Base-by-base conservation (phyloP, 37 sponge, comb jelly and placozoan genomes). In the Spongia lamella region DNA sequence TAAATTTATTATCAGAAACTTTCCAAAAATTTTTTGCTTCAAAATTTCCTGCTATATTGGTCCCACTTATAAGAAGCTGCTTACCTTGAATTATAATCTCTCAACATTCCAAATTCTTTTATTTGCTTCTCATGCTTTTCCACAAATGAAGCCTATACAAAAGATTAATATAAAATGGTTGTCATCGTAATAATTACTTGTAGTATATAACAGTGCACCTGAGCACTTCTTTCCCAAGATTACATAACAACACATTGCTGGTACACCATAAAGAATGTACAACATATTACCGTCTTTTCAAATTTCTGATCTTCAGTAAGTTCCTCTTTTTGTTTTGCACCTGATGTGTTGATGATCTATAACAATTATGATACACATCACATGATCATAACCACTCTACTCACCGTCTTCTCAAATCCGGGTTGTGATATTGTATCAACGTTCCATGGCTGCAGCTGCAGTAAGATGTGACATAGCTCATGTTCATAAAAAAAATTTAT, bases 351-450 rank as follows among this genome's bases (percentile, higher is more conserved):
- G 17, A 61, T 61, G 16, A 61, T 24, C 29, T 24, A 21, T 16
- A 14, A 52, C 71, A 52, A 32, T 37, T 58, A 56, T 43, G 47
- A 13, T 13, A 43, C 9, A 43, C 47, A 43, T 43, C 7, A 9
- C 47, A 43, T 43, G 9, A n/a, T n/a, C n/a, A n/a, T n/a, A 17
- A 7, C 21, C 0, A 64, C 65, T 32, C 19, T 51, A 19, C 62
- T 49, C 33, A 88, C 88, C 47, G 85, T 89, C 34, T 84, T 86
- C 22, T 93, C 89, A 77, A 93, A 93, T 29, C 93, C 89, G 61
- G 80, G 82, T 50, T 86, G 63, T n/a, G 86, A 93, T 19, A 93
- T 70, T 15, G 93, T 93, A 64, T 93, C 93, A 51, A 93, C 89
- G 61, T 93, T 93, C 93, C 89, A 93, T 7, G 93, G 89, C 36